Conservation (phyloP, 2,888 invertebrate species). For the Deladenus siricidicola region DNA sequence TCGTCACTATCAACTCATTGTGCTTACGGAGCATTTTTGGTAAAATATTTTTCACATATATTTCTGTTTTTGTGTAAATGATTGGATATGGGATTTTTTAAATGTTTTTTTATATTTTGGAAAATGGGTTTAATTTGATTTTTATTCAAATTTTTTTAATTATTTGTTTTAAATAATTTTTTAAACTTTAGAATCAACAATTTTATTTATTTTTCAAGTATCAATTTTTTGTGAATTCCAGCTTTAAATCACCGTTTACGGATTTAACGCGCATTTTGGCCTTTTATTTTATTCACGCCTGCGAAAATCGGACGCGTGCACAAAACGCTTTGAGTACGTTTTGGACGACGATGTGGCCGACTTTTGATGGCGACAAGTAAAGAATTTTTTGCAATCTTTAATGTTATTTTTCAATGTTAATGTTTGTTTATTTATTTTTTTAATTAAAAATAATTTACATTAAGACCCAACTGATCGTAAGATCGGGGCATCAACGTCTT, state of each 20-base stretch:
- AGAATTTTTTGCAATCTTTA: too few relatives aligned
- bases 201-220: not conserved
- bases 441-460: too few relatives aligned
- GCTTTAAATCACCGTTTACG: slow-evolving; percentile 13
- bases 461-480: too few relatives aligned
- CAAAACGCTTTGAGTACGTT: slow-evolving; percentile 9
- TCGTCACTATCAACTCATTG: not conserved
- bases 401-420: too few relatives aligned
- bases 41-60: not conserved
- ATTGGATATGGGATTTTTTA: too few relatives aligned
- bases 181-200: not conserved
- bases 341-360: slow-evolving; percentile 17
- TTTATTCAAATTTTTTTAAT: too few relatives aligned
- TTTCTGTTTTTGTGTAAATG: too few relatives aligned
- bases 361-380: slow-evolving; percentile 12
- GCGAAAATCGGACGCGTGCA: slow-evolving; percentile 1
- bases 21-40: not conserved
- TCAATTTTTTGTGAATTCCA: not conserved
- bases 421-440: too few relatives aligned
- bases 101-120: too few relatives aligned
- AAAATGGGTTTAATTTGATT: too few relatives aligned
- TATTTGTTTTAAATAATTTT: too few relatives aligned
- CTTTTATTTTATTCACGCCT: slow-evolving; percentile 7
- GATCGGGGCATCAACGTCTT: too few relatives aligned
- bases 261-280: slow-evolving; percentile 10